Evolutionary conservation across 2,888 invertebrate genomes (phyloP).

Genomic region (Melanostoma mellinum): DNA sequence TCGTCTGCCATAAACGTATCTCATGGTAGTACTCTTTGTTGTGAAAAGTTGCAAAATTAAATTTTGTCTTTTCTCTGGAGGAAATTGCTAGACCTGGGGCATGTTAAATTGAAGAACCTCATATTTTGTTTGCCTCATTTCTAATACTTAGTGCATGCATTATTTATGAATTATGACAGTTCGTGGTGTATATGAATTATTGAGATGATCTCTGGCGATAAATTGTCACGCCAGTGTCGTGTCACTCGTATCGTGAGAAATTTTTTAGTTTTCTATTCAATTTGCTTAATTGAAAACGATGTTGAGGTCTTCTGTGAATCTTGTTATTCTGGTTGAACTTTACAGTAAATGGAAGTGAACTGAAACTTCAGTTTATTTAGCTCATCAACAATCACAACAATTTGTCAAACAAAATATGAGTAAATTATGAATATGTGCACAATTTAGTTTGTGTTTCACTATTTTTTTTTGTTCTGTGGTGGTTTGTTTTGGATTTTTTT

Average conservation of each 20-base stretch:
- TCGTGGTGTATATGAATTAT: slow-evolving; percentile 9
- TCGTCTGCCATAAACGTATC: slow-evolving; percentile 1
- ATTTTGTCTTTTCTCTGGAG: slow-evolving; percentile 8
- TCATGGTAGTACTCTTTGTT: not conserved
- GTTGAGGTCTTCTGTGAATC: not conserved
- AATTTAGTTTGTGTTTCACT: too few relatives aligned
- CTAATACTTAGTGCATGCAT: not conserved
- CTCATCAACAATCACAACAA: too few relatives aligned
- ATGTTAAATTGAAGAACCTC: slow-evolving; percentile 12
- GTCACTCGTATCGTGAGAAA: slow-evolving; percentile 6
- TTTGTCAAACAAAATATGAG: too few relatives aligned
- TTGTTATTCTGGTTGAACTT: not conserved
- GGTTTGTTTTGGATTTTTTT: too few relatives aligned
- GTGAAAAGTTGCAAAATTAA: slow-evolving; percentile 11
- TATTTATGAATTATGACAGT: slow-evolving; percentile 7
- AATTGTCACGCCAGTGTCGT: slow-evolving; percentile 11
- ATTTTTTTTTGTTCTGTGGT: too few relatives aligned
- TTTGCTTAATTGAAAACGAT: slow-evolving; percentile 37
- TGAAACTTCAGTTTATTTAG: not conserved
- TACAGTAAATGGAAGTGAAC: slow-evolving; percentile 11
- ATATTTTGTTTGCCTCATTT: not conserved
- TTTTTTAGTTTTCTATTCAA: slow-evolving; percentile 39
- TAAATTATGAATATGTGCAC: too few relatives aligned
- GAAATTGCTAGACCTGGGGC: slow-evolving; percentile 48
- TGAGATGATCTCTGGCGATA: slow-evolving; percentile 1